Evolutionary conservation across 2,888 invertebrate species (phyloP), one percentile per base, ranked within the genome.

Genomic region (Teinopalpus imperialis): DNA sequence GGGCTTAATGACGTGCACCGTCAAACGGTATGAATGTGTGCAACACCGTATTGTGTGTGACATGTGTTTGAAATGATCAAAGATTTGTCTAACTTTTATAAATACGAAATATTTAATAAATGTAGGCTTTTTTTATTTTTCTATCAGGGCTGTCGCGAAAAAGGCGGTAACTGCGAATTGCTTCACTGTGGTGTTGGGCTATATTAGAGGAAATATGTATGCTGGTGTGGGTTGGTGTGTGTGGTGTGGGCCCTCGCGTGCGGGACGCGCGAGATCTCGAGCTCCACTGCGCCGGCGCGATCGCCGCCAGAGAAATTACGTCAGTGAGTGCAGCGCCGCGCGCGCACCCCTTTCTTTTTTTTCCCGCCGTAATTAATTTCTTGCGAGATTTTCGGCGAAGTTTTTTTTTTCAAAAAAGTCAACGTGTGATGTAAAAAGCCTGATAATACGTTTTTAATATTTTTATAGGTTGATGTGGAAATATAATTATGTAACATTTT

Each of bases 291-390:
- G 71, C 74, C 50, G 55, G 63, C 64, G 49, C 51, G 54, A 41
- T 51, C 62, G 57, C 56, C 71, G 63, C 59, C 63, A 68, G 67
- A 71, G 69, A 71, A 68, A 79, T 83, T 85, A 83, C 85, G 81
- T 81, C 83, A 80, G 74, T 68, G 66, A 58, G 55, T 66, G 68
- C 69, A 71, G 71, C 74, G 74, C 71, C 66, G 63, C 59, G 57
- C 63, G 69, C 75, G 67, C 81, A 82, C 83, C 85, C 87, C 87
- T 80, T 86, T 86, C 78, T 74, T 83, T 86, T 82, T n/a, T 69
- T 83, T 81, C 81, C 75, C 40, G 45, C 69, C 66, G 68, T 79
- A 80, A 86, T 85, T 83, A 83, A 74, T 82, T 85, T 83, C 79
- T 80, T 83, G 77, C 73, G 65, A 74, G 74, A 79, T 77, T 83